These are phyloP conservation scores for Eulimnadia texana DNA, from an alignment of 1,140 invertebrate genomes.

Conservation along the genomic window DNA sequence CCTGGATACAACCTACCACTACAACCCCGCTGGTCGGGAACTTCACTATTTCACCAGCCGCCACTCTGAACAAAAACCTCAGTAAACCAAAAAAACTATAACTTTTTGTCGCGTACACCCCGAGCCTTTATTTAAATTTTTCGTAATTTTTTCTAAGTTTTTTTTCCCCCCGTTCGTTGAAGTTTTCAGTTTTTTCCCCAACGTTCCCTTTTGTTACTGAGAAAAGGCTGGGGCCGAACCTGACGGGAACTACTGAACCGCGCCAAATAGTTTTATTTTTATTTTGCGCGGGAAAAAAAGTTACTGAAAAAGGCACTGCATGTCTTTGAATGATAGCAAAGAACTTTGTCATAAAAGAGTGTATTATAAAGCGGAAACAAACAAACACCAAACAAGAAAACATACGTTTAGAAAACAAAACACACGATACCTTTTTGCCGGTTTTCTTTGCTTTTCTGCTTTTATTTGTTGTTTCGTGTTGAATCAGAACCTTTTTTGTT, in stretches of 20 bases:
- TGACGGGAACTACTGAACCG: background rate
- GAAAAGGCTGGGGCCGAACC: background rate
- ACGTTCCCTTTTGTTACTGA: no score
- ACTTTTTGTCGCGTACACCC: no score
- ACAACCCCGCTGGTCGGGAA: no score
- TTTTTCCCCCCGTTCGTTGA: background rate
- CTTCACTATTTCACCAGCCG: no score
- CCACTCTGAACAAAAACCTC: no score
- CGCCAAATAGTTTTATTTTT: background rate
- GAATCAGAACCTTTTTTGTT: background rate
- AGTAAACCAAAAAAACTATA: no score
- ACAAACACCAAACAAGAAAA: background rate
- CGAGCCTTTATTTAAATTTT: no score
- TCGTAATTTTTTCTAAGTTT: background rate
- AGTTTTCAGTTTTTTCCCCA: no score
- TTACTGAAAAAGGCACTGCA: background rate
- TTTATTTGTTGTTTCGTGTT: background rate
- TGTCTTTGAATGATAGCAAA: background rate
- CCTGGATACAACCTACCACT: no score
- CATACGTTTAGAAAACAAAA: background rate
- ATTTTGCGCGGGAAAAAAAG: background rate
- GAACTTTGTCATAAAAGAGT: background rate
- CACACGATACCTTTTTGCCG: no score
- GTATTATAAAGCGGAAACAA: background rate
- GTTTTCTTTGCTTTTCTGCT: constrained; percentile 5